A percentile compares a stretch with the other conserved stretches of the same genome.
phyloP scores from a whole-genome alignment of 2,888 invertebrate genomes.

The Tryphoninae sp. region DNA sequence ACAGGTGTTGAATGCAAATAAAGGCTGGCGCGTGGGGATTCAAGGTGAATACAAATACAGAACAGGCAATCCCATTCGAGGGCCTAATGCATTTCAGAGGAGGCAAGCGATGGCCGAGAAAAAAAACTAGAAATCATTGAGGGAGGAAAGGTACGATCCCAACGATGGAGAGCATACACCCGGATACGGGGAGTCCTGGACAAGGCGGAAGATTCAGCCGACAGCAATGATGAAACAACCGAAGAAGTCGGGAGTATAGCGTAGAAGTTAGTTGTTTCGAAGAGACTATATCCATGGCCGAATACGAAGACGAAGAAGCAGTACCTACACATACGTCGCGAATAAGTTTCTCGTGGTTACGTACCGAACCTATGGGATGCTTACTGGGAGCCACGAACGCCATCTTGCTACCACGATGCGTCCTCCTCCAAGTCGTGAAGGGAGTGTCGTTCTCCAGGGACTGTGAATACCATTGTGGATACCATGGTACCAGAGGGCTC shows the following conservation, averaged over 20 bases:
- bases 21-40: slow-evolving; percentile 47
- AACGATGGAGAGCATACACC: slow-evolving; percentile 49
- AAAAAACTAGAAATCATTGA: neutral
- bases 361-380: slow-evolving; percentile 35
- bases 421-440: slow-evolving; percentile 72
- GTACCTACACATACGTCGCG: neutral
- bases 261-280: slow-evolving; percentile 22
- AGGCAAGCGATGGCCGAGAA: neutral
- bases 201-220: slow-evolving; percentile 1
- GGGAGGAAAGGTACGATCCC: slow-evolving; percentile 6
- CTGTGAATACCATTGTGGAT: slow-evolving; percentile 17
- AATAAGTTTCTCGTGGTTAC: slow-evolving; percentile 14
- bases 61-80: slow-evolving; percentile 13
- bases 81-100: slow-evolving; percentile 20
- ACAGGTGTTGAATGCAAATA: slow-evolving; percentile 74
- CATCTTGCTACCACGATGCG: slow-evolving; percentile 73
- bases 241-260: slow-evolving; percentile 17
- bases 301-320: slow-evolving; percentile 44
- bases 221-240: neutral
- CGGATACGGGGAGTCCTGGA: slow-evolving; percentile 37
- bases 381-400: slow-evolving; percentile 67
- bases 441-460: slow-evolving; percentile 72
- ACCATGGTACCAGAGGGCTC: slow-evolving; percentile 42
- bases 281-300: slow-evolving; percentile 45
- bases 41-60: slow-evolving; percentile 36